phyloP scores from a whole-genome alignment of 2,113 vertebrate species.

The Prunella fulvescens region DNA sequence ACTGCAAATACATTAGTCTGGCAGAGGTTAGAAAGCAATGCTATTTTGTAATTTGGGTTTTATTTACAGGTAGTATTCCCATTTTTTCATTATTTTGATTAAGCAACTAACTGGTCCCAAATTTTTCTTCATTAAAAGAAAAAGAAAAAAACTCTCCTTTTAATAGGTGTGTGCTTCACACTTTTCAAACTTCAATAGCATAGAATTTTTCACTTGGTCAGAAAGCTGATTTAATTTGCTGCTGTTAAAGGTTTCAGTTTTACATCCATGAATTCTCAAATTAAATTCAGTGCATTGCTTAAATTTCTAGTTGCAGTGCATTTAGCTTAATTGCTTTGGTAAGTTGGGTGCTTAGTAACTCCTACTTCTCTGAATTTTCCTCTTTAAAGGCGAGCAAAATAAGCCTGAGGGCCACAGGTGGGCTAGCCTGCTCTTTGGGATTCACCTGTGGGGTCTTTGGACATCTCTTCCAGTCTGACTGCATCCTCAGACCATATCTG shows the following conservation, averaged over 20 bases:
- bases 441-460: conserved; percentile 51
- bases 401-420: conserved; percentile 63
- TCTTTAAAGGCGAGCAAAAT: conserved; percentile 38
- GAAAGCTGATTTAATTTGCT: conserved; percentile 41
- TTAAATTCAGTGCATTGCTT: conserved; percentile 46
- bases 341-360: conserved; percentile 43
- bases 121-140: neutral
- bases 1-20: neutral
- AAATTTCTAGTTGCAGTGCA: conserved; percentile 48
- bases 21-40: neutral
- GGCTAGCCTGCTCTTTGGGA: conserved; percentile 25
- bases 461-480: conserved; percentile 53
- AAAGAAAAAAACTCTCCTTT: neutral
- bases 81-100: neutral
- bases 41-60: neutral
- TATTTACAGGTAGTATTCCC: neutral
- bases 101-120: neutral
- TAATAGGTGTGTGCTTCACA: neutral
- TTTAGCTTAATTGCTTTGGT: conserved; percentile 57
- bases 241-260: conserved; percentile 54
- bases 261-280: conserved; percentile 53
- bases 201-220: conserved; percentile 36
- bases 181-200: conserved; percentile 26
- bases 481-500: conserved; percentile 45
- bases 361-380: conserved; percentile 42